phyloP scores from a whole-genome alignment of 2,113 vertebrate species.

The Protomyctophum bolini region DNA sequence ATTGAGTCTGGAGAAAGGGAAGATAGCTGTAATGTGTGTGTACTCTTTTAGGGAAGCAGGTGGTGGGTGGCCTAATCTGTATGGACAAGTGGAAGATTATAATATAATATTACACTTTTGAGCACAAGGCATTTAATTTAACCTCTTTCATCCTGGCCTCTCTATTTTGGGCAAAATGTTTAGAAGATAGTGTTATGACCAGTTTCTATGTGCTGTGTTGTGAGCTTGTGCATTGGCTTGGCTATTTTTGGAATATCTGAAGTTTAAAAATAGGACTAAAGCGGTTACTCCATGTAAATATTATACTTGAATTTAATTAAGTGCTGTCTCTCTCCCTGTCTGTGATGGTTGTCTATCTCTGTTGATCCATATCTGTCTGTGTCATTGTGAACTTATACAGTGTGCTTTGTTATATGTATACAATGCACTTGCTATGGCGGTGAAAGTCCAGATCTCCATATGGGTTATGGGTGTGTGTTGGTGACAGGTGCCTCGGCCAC shows the following conservation, averaged over 20 bases:
- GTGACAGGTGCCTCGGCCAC: slow-evolving; percentile 75
- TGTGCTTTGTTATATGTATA: slow-evolving; percentile 41
- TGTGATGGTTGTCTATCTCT: not conserved
- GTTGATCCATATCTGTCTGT: not conserved
- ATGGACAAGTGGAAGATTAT: not conserved
- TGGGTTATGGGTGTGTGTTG: slow-evolving; percentile 36
- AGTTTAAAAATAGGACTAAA: no score
- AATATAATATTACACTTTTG: no score
- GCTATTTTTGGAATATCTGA: no score
- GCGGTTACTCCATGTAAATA: no score
- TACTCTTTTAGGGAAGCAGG: slow-evolving; percentile 43
- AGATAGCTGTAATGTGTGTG: slow-evolving; percentile 48
- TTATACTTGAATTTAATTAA: slow-evolving; percentile 7
- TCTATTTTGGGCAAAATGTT: no score
- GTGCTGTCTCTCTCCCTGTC: not conserved
- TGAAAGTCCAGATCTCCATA: slow-evolving; percentile 57
- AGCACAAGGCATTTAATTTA: no score
- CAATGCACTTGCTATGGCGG: slow-evolving; percentile 32
- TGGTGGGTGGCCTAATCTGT: slow-evolving; percentile 24
- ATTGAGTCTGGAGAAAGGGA: slow-evolving; percentile 51
- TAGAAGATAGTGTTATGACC: no score
- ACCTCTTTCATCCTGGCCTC: no score
- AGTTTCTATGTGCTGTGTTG: no score
- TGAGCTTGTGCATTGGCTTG: no score
- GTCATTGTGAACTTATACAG: slow-evolving; percentile 23